Percentiles rank a stretch among this genome's conserved stretches.
Evolutionary conservation across 2,797 vertebrate species (phyloP).

Genomic region (Apogon hyalosoma): DNA sequence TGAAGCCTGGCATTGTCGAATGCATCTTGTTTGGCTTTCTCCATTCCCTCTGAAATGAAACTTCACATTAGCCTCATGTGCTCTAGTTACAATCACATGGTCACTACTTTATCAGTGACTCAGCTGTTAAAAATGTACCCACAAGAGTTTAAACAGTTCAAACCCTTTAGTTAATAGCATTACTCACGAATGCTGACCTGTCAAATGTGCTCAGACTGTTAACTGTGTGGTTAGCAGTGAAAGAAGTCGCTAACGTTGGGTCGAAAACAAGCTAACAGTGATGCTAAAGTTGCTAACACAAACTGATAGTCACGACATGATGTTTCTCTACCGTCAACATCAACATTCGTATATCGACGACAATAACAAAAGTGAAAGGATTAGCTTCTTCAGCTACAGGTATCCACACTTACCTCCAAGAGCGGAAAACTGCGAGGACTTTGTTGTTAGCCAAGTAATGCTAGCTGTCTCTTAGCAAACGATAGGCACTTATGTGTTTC

Average conservation of each 20-base stretch:
- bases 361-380: neutral
- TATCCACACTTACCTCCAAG: conserved; percentile 28
- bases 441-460: neutral
- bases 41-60: conserved; percentile 77
- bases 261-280: conserved; percentile 14
- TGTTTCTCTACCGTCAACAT: neutral
- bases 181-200: too few species aligned
- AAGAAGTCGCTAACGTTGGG: neutral
- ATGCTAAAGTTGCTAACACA: neutral
- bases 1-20: conserved; percentile 88
- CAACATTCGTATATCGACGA: neutral
- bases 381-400: conserved; percentile 14
- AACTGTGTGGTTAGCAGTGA: too few species aligned
- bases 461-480: conserved; percentile 4
- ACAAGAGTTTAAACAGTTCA: too few species aligned
- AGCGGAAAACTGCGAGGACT: conserved; percentile 1
- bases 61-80: too few species aligned
- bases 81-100: too few species aligned
- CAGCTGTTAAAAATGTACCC: too few species aligned
- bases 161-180: too few species aligned
- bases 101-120: too few species aligned
- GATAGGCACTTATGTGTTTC: too few species aligned
- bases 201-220: too few species aligned
- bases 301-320: neutral
- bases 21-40: conserved; percentile 83